Evolutionary conservation across 2,797 vertebrate genomes (phyloP), one percentile per base, ranked within the genome.

Genomic region (Arnoldichthys spilopterus): DNA sequence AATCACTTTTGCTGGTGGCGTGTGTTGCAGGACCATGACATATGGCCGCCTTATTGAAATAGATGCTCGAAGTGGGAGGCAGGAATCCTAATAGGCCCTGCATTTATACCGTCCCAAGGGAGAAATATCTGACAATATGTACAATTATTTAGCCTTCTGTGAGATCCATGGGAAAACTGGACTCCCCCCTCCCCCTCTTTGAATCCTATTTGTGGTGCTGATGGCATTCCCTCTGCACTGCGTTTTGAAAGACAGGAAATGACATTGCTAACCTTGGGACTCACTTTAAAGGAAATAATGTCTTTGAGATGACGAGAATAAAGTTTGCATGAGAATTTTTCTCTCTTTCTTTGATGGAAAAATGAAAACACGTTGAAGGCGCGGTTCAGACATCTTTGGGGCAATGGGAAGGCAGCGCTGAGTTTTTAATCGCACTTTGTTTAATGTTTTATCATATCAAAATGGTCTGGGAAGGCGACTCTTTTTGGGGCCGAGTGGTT

Each of bases 231-330:
- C 91, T 89, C 86, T 88, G 89, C 90, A 87, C 84, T 87, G 88
- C 86, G 87, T 91, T 89, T 89, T 80, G 87, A 86, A 80, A 90
- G 89, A 89, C 90, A 89, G 93, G 92, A 94, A 93, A 84, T 94
- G 92, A 93, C 91, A 91, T 90, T 63, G 40, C 78, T 83, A 86
- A 87, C 89, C 92, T 73, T 68, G 89, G 89, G 90, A 91, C 88
- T 86, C 83, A 82, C 89, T 92, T 92, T 85, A 94, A 94, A 87
- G 88, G 78, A 79, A 86, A 66, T 34, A 12, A 74, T 82, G 82
- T 89, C 90, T 91, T 90, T 85, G 77, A 83, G 85, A 83, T 74
- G 37, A 86, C 51, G n/a, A 22, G 51, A 40, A 12, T 13, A 59
- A 59, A 20, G 83, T 87, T 86, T 86, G 63, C 70, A 78, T 45